Percentiles rank a stretch among this genome's conserved stretches.
phyloP scores from a whole-genome alignment of 2,113 vertebrate genomes.

The Prochilodus magdalenae region DNA sequence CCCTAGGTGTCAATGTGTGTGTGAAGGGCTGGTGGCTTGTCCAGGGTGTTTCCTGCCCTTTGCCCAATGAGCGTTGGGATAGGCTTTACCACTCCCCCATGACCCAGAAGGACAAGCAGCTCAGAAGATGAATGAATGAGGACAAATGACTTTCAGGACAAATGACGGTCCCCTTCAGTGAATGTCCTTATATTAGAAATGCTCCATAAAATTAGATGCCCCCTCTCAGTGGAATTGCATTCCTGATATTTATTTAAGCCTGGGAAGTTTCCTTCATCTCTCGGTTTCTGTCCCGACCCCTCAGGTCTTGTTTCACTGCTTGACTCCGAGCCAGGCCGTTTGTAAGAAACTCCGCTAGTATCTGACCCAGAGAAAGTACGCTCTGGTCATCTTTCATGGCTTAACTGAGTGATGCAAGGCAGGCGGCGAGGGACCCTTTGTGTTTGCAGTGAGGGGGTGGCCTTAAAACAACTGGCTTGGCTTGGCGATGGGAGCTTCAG shows the following conservation, averaged over 20 bases:
- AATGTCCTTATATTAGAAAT: no score
- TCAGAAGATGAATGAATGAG: no score
- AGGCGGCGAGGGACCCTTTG: conserved; percentile 54
- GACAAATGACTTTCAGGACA: no score
- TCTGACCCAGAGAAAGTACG: conserved; percentile 32
- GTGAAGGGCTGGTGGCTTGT: no score
- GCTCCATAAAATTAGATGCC: no score
- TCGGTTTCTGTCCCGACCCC: not conserved
- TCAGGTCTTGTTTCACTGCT: conserved; percentile 28
- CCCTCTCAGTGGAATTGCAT: not conserved
- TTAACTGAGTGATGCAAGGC: conserved; percentile 60
- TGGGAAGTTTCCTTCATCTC: not conserved
- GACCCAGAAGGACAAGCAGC: no score
- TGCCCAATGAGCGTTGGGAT: no score
- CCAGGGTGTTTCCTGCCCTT: no score
- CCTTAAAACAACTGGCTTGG: conserved; percentile 68
- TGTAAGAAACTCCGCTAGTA: conserved; percentile 9
- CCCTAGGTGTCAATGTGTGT: no score
- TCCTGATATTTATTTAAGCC: not conserved
- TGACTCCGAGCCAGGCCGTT: conserved; percentile 2
- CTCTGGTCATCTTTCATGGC: conserved; percentile 59
- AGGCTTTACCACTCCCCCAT: no score
- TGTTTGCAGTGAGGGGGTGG: conserved; percentile 67
- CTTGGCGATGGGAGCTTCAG: conserved; percentile 65
- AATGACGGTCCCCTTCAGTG: no score